Evolutionary conservation across 2,888 invertebrate genomes (phyloP).

Genomic region (Lochmaea crataegi): DNA sequence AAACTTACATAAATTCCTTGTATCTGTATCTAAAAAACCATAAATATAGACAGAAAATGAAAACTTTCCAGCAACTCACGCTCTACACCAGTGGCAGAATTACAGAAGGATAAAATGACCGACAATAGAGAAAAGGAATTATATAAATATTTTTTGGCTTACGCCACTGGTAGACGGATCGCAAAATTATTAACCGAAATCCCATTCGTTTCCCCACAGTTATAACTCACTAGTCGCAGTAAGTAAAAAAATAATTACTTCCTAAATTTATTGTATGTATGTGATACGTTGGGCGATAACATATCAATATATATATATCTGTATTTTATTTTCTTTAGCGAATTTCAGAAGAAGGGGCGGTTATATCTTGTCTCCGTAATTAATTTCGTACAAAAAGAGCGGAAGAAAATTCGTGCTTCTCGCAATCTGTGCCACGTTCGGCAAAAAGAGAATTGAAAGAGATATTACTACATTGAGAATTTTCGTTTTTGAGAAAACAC

Average conservation of each 20-base stretch:
- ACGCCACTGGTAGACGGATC: conserved; percentile 21
- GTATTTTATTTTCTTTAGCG: conserved; percentile 24
- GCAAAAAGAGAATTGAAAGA: not conserved
- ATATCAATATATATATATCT: conserved; percentile 48
- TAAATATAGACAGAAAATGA: conserved; percentile 28
- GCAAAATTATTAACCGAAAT: conserved; percentile 37
- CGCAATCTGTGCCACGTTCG: not conserved
- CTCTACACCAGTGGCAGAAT: not conserved
- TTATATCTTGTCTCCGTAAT: conserved; percentile 13
- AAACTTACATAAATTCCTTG: conserved; percentile 10
- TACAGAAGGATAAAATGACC: not conserved
- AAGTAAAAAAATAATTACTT: conserved; percentile 54
- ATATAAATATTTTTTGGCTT: no score
- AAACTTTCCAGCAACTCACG: conserved; percentile 2
- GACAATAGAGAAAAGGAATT: no score
- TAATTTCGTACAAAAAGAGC: conserved; percentile 19
- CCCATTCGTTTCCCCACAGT: conserved; percentile 37
- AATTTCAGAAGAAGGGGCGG: conserved; percentile 8
- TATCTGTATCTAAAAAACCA: conserved; percentile 29
- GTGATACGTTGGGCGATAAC: conserved; percentile 47
- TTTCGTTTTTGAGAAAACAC: no score
- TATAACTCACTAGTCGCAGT: conserved; percentile 45
- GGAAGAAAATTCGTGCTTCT: not conserved
- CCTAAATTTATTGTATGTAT: conserved; percentile 50
- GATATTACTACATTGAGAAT: not conserved